Percentiles rank a stretch among this genome's conserved stretches.
Evolutionary conservation across 2,797 vertebrate genomes (phyloP).

Genomic region (Falco columbarius): DNA sequence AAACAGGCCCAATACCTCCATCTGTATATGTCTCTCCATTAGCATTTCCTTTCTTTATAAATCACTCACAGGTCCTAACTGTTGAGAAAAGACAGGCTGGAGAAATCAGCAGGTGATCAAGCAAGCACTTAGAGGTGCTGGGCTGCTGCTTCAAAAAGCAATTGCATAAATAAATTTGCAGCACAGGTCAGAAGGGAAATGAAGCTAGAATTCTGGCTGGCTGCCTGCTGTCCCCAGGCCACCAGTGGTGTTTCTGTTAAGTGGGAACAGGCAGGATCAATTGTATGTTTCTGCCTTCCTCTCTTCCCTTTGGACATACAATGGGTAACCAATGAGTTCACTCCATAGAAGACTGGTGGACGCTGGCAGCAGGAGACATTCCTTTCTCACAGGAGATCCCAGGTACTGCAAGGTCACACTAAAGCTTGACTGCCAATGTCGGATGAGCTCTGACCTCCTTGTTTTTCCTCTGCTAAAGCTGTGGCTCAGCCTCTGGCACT

Average conservation of each 20-base stretch:
- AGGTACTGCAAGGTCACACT: not conserved
- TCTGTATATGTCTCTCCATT: not conserved
- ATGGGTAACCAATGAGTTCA: not conserved
- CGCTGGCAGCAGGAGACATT: not conserved
- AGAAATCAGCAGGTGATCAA: slow-evolving; percentile 27
- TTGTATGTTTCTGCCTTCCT: not conserved
- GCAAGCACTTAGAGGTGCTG: slow-evolving; percentile 52
- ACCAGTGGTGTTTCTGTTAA: not conserved
- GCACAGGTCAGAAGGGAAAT: slow-evolving; percentile 3
- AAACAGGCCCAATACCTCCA: not conserved
- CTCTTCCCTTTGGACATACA: not conserved
- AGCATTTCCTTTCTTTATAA: not conserved
- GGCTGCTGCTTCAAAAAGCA: slow-evolving; percentile 30
- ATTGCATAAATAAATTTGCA: slow-evolving; percentile 53
- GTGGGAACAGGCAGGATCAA: not conserved
- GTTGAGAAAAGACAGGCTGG: slow-evolving; percentile 18
- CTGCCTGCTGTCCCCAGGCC: not conserved
- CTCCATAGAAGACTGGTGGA: not conserved
- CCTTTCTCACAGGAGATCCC: not conserved
- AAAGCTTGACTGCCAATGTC: not conserved
- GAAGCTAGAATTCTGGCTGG: not conserved
- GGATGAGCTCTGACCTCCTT: not conserved
- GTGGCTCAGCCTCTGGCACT: not conserved
- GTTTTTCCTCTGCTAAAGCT: not conserved
- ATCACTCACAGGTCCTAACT: not conserved